A percentile compares a stretch with the other conserved stretches of the same genome.
phyloP scores from a whole-genome alignment of 2,888 invertebrate species.

The Erebia epiphron region DNA sequence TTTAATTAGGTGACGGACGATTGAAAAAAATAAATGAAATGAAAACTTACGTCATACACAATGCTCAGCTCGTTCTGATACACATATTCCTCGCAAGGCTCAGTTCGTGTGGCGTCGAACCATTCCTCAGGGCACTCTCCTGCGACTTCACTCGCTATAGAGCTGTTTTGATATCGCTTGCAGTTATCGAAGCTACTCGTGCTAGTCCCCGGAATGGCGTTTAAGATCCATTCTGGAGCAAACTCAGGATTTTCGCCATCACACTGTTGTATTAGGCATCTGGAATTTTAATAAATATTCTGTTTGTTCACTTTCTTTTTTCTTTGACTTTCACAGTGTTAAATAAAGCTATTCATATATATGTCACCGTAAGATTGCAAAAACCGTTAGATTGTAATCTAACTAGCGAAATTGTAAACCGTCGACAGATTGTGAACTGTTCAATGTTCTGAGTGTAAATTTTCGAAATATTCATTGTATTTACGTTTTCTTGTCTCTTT shows the following conservation, averaged over 20 bases:
- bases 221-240: constrained; percentile 58
- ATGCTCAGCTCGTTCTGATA: constrained; percentile 67
- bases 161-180: constrained; percentile 54
- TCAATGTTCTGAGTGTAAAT: too few species aligned
- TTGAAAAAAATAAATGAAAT: neutral
- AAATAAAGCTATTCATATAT: too few species aligned
- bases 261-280: constrained; percentile 66
- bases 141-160: constrained; percentile 23
- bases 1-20: too few species aligned
- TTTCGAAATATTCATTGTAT: too few species aligned
- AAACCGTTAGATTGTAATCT: too few species aligned
- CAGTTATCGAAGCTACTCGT: constrained; percentile 60
- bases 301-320: neutral
- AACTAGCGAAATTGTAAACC: too few species aligned
- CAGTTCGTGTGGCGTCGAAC: constrained; percentile 54
- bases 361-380: too few species aligned
- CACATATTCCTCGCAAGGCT: constrained; percentile 57
- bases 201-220: constrained; percentile 61
- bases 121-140: constrained; percentile 60
- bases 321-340: too few species aligned
- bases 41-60: constrained; percentile 68
- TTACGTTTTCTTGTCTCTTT: too few species aligned
- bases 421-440: too few species aligned
- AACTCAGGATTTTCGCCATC: constrained; percentile 58
- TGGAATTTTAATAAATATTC: constrained; percentile 39